Evolutionary conservation across 2,113 vertebrate genomes (phyloP), one percentile per base, ranked within the genome.

Genomic region (Dasypus novemcinctus): DNA sequence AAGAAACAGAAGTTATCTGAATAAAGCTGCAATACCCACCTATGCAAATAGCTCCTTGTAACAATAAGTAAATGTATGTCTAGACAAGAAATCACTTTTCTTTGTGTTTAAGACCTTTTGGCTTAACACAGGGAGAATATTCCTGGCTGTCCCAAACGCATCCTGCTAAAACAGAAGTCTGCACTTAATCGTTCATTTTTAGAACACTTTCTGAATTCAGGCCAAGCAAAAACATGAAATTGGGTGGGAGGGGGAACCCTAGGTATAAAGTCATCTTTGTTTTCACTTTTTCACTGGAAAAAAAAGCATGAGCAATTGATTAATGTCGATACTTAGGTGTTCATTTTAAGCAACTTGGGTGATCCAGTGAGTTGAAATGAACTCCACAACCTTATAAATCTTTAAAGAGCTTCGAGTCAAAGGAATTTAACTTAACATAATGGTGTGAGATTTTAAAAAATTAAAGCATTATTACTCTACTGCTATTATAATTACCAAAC

Each of bases 241-340:
- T 41, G 46, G 61, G 85, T 94, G 64, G 88, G 57, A 36, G 7
- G 12, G 57, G n/a, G n/a, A 71, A 61, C 38, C 41, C 64, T 31
- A 46, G 91, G 96, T 97, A 98, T 97, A 98, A 98, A 98, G 97
- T 97, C 4, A 97, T 94, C 96, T 98, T 98, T 98, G 97, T 98
- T 98, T 98, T 83, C 87, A 93, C 66, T 79, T 96, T 92, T 91
- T 49, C 83, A 63, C 41, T 95, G 91, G 64, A 46, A 91, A 83
- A 72, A 46, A 90, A 69, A 43, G 36, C 66, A 61, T 0, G 82
- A 27, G 54, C 66, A 29, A 76, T 88, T 97, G 88, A 97, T 90
- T 72, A 95, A 98, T 92, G 74, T 61, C 21, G 79, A 88, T 61
- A 41, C 31, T 69, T 91, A 43, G 7, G 33, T 82, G 49, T 75